A percentile compares a stretch with the other conserved stretches of the same genome.
Evolutionary conservation across 2,797 vertebrate genomes (phyloP).

Genomic region (Lutjanus argentimaculatus): DNA sequence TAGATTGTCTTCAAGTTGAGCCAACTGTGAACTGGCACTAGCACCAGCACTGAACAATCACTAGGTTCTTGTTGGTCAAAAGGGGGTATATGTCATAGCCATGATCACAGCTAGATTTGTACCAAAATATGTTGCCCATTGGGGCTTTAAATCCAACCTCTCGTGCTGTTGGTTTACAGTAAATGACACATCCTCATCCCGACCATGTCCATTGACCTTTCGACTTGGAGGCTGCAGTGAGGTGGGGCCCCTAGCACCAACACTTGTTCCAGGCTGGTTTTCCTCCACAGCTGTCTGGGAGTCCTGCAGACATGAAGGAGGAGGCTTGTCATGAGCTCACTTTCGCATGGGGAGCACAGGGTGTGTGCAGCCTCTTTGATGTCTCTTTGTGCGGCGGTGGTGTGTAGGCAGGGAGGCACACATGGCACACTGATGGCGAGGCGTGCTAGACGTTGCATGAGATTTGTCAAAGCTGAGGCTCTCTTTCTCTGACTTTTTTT

Average conservation of each 20-base stretch:
- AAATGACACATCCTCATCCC: slow-evolving; percentile 16
- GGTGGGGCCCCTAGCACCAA: slow-evolving; percentile 13
- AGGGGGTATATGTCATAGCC: not conserved
- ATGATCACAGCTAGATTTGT: not conserved
- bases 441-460: slow-evolving; percentile 40
- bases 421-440: slow-evolving; percentile 63
- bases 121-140: not conserved
- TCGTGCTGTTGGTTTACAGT: slow-evolving; percentile 9
- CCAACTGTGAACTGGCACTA: too few species aligned
- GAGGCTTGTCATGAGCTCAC: slow-evolving; percentile 59
- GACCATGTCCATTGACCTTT: slow-evolving; percentile 14
- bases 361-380: slow-evolving; percentile 64
- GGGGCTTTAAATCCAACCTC: not conserved
- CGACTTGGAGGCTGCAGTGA: not conserved
- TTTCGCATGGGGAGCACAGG: slow-evolving; percentile 17
- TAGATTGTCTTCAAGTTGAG: too few species aligned
- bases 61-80: too few species aligned
- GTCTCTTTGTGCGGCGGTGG: slow-evolving; percentile 46
- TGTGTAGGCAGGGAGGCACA: slow-evolving; percentile 60
- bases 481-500: slow-evolving; percentile 8
- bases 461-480: slow-evolving; percentile 34
- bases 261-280: slow-evolving; percentile 31
- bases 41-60: too few species aligned
- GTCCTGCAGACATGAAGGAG: slow-evolving; percentile 51
- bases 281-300: slow-evolving; percentile 39